Evolutionary conservation across 2,888 invertebrate species (phyloP).

Genomic region (Heliconius cydno): DNA sequence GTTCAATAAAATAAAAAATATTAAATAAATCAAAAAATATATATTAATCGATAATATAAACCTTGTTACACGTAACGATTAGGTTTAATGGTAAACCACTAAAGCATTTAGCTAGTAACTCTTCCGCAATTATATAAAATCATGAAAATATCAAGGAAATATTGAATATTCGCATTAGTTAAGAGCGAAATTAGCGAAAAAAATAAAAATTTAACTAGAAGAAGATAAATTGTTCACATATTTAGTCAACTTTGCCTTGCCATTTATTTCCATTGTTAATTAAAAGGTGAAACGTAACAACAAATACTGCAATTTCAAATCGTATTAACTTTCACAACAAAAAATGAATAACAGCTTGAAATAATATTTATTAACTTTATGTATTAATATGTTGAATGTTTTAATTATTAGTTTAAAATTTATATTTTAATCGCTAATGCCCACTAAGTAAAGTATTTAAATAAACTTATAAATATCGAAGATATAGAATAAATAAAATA

Average conservation of each 20-base stretch:
- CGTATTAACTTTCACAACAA: too few relatives aligned
- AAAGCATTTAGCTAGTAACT: not conserved
- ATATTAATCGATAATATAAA: not conserved
- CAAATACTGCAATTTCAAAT: too few relatives aligned
- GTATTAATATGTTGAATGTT: too few relatives aligned
- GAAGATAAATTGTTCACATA: not conserved
- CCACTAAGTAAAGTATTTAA: not conserved
- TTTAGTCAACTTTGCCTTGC: not conserved
- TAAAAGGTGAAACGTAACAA: not conserved
- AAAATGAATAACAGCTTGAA: too few relatives aligned
- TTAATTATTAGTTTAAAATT: not conserved
- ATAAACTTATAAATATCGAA: not conserved
- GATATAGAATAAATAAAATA: not conserved
- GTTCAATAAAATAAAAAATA: too few relatives aligned
- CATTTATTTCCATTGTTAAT: not conserved
- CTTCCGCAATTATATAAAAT: not conserved
- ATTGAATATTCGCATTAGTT: not conserved
- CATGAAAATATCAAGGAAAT: not conserved
- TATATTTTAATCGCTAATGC: not conserved
- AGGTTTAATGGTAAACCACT: not conserved
- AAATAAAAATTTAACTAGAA: too few relatives aligned
- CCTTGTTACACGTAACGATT: not conserved
- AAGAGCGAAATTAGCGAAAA: too few relatives aligned
- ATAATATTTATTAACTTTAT: too few relatives aligned
- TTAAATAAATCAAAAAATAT: not conserved